These are phyloP conservation scores for Luidia sarsii DNA, from an alignment of 53 echinoderm and acorn worm genomes.

Conservation along the genomic window DNA sequence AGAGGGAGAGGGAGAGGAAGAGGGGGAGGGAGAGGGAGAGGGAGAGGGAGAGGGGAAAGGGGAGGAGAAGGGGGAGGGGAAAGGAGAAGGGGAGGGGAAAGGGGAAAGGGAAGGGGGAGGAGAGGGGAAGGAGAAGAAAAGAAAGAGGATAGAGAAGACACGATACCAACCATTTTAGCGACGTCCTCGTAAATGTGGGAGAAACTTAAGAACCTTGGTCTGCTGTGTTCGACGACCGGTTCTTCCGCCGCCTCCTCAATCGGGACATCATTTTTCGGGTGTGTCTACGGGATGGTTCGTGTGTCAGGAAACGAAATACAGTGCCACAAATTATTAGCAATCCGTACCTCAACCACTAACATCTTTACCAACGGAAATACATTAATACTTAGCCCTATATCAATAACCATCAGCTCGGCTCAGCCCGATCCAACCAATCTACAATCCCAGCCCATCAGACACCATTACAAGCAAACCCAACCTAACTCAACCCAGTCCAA, in stretches of 20 bases:
- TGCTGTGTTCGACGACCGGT: neutral
- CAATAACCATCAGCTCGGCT: too few species aligned
- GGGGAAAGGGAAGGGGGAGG: neutral
- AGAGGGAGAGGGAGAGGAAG: too few species aligned
- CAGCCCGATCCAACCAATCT: too few species aligned
- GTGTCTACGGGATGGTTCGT: neutral
- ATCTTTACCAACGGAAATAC: too few species aligned
- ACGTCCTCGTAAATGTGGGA: constrained; percentile 6
- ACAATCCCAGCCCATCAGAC: too few species aligned
- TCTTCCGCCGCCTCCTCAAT: too few species aligned
- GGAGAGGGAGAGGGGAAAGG: too few species aligned
- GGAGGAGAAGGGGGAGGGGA: too few species aligned
- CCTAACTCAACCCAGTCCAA: neutral
- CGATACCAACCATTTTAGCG: neutral
- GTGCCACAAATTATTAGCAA: neutral
- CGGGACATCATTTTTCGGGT: too few species aligned
- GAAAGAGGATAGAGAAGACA: neutral
- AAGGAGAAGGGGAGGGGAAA: neutral
- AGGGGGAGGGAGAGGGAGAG: too few species aligned
- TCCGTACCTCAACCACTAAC: neutral
- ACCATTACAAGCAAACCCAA: too few species aligned
- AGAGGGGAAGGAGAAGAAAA: neutral
- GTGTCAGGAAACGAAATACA: neutral
- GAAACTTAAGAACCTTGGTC: neutral
- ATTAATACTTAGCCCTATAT: neutral